Evolutionary conservation across 2,888 invertebrate genomes (phyloP), one percentile per base, ranked within the genome.

Genomic region (Linyphia triangularis): DNA sequence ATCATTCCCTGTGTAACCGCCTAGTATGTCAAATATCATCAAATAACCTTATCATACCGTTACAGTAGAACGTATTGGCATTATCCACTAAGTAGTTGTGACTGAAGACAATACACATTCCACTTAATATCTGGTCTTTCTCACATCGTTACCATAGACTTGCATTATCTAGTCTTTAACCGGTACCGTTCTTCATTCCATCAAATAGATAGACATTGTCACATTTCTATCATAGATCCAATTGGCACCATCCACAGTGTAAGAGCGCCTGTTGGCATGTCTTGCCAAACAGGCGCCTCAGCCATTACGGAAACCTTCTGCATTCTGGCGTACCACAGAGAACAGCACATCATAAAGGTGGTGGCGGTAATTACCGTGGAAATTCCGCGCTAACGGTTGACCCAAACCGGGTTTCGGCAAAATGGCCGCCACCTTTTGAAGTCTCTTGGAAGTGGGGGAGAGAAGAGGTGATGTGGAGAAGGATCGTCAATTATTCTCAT

Each of bases 291-390:
- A 63, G 43, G 79, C 51, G 81, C 67, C 33, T 40, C 61, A 59
- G 19, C 40, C 77, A 77, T 77, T 72, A 72, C 72, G 19, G 37
- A 30, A 72, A 30, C n/a, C 72, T 77, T 77, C 37, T 77, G 63
- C 40, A 63, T 37, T 37, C 61, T 77, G 73, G 26, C 72, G 30
- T 13, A 65, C 26, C 9, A 5, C 61, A 61, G 82, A 69, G 72
- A 83, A 72, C 59, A 57, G 65, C 83, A 65, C 83, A 73, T n/a
- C n/a, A n/a, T n/a, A n/a, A n/a, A n/a, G n/a, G n/a, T 73, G 83
- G 73, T 83, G 83, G 83, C 83, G 83, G 73, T 83, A 83, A 83
- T 83, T 83, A 73, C 61, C 40, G 40, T 73, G 83, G 83, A 73
- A 83, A 73, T 83, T 83, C 83, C 83, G 37, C 33, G 22, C 51